These are phyloP conservation scores for Heliconius melpomene DNA, from an alignment of 1,140 invertebrate species.

Conservation along the genomic window DNA sequence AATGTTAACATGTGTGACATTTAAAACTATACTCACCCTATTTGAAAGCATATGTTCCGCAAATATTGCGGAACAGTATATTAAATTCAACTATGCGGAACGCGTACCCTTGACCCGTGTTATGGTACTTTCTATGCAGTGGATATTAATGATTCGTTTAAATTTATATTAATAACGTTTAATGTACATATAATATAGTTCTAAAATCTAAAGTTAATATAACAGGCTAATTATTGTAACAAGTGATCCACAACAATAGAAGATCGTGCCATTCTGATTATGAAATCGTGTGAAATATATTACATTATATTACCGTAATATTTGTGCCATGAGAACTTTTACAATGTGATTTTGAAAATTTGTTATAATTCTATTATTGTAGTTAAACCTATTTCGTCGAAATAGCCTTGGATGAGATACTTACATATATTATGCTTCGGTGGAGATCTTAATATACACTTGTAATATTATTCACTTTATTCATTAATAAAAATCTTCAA, in stretches of 20 bases:
- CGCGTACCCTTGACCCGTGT: conserved; percentile 46
- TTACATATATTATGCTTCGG: conserved; percentile 20
- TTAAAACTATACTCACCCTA: conserved; percentile 4
- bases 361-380: conserved; percentile 23
- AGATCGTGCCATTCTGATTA: background rate
- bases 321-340: conserved; percentile 36
- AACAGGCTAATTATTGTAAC: background rate
- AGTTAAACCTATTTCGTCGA: conserved; percentile 34
- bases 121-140: conserved; percentile 34
- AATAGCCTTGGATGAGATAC: conserved; percentile 36
- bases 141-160: conserved; percentile 4
- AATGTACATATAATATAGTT: no score
- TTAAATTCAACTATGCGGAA: conserved; percentile 55
- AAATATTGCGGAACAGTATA: conserved; percentile 48
- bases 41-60: conserved; percentile 28
- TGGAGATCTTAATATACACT: background rate
- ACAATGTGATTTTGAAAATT: conserved; percentile 35
- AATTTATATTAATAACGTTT: background rate
- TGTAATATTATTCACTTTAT: background rate
- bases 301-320: conserved; percentile 19
- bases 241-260: background rate
- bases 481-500: background rate
- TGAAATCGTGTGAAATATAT: conserved; percentile 30
- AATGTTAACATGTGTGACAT: background rate
- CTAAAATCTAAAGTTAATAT: background rate